These are phyloP conservation scores for Psophia crepitans DNA, from an alignment of 2,113 vertebrate species.

Conservation along the genomic window DNA sequence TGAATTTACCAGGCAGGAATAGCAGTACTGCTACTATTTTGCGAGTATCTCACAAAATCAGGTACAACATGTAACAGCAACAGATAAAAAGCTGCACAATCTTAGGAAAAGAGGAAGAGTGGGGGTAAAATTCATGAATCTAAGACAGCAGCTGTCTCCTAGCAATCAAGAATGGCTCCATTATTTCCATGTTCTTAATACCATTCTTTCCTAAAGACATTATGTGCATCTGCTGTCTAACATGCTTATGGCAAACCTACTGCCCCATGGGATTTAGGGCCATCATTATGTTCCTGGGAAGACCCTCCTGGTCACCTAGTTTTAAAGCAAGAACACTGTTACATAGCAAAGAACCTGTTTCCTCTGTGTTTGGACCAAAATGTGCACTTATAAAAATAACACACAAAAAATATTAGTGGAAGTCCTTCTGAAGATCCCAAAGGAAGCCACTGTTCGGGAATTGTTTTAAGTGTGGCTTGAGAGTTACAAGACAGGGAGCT, in stretches of 20 bases:
- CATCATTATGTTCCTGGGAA: not conserved
- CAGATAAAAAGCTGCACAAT: not conserved
- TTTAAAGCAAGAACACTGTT: not conserved
- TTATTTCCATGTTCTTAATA: not conserved
- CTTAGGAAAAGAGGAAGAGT: not conserved
- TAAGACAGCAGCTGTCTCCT: not conserved
- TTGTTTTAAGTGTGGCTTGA: not conserved
- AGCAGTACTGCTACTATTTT: not conserved
- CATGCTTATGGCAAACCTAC: fast-evolving
- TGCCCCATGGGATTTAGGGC: not conserved
- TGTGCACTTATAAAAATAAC: not conserved
- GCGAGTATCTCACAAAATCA: not conserved
- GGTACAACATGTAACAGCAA: fast-evolving
- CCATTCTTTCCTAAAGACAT: not conserved
- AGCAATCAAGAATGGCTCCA: not conserved
- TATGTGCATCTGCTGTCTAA: not conserved
- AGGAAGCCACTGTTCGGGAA: not conserved
- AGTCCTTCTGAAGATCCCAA: not conserved
- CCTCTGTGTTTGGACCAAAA: not conserved
- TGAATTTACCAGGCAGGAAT: not conserved
- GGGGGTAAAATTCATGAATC: not conserved
- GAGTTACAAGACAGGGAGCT: not conserved
- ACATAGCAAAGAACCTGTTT: not conserved
- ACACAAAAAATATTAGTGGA: not conserved
- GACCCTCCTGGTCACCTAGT: not conserved